These are phyloP conservation scores for Caenorhabditis auriculariae DNA, from an alignment of 2,888 invertebrate species.

Conservation along the genomic window DNA sequence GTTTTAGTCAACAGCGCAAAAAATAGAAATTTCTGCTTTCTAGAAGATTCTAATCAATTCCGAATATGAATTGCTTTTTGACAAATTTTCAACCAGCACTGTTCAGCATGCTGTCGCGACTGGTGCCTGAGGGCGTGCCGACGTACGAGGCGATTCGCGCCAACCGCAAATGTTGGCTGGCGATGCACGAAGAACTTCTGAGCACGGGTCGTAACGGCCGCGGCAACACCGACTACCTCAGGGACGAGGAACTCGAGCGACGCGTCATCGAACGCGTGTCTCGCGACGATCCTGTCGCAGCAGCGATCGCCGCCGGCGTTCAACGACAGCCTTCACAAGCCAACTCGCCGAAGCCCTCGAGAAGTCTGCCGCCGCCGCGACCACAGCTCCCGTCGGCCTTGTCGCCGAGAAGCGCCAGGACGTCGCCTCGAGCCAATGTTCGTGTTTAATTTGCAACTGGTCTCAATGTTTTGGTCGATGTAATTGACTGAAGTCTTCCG, in stretches of 20 bases:
- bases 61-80: background rate
- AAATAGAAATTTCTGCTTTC: slow-evolving; percentile 5
- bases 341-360: background rate
- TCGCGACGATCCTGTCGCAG: slow-evolving; percentile 15
- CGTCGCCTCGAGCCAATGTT: too few relatives aligned
- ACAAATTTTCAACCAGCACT: background rate
- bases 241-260: slow-evolving; percentile 45
- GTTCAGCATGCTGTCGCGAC: slow-evolving; percentile 48
- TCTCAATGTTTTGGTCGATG: too few relatives aligned
- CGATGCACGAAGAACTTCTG: slow-evolving; percentile 32
- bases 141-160: slow-evolving; percentile 52
- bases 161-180: slow-evolving; percentile 56
- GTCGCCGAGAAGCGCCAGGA: too few relatives aligned
- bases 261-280: slow-evolving; percentile 20
- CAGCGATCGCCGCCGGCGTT: slow-evolving; percentile 13
- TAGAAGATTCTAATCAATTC: background rate
- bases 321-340: background rate
- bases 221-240: slow-evolving; percentile 33
- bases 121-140: slow-evolving; percentile 52
- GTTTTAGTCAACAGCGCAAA: slow-evolving; percentile 24
- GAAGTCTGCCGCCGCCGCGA: too few relatives aligned
- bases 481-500: too few relatives aligned
- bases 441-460: too few relatives aligned
- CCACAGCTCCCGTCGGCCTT: too few relatives aligned
- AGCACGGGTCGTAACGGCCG: slow-evolving; percentile 12